A percentile compares a stretch with the other conserved stretches of the same genome.
These are phyloP conservation scores for Nannoperca australis DNA, from an alignment of 2,797 vertebrate species.

Conservation along the genomic window DNA sequence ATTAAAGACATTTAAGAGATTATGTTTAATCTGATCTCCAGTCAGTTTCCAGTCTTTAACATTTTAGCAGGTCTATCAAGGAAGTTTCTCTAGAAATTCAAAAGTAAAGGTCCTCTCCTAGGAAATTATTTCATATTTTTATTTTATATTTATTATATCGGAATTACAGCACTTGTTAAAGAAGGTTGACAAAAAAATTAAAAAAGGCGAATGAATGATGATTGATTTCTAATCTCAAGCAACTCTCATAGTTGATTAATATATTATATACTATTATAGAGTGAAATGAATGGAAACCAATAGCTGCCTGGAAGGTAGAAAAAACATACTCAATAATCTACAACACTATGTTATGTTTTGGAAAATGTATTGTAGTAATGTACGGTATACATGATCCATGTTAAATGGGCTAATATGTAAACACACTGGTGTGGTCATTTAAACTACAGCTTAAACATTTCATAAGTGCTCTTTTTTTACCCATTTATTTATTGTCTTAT, in stretches of 20 bases:
- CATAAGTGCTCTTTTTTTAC: constrained; percentile 56
- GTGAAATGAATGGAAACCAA: background rate
- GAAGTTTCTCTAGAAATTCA: background rate
- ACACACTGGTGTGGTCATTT: constrained; percentile 29
- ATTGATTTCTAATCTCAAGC: background rate
- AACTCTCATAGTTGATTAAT: background rate
- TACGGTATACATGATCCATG: background rate
- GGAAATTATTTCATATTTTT: background rate
- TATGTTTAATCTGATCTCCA: background rate
- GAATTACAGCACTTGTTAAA: background rate
- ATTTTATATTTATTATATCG: background rate
- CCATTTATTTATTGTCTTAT: constrained; percentile 60
- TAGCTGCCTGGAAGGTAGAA: background rate
- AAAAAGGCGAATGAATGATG: background rate
- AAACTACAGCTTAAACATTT: constrained; percentile 28
- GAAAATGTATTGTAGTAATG: constrained; percentile 20
- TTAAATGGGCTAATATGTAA: background rate
- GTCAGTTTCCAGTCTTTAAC: background rate
- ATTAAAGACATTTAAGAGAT: background rate
- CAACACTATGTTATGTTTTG: constrained; percentile 12
- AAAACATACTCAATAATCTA: background rate
- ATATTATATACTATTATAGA: background rate
- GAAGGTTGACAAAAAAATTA: background rate
- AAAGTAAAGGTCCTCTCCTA: background rate
- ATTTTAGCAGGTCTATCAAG: background rate